Evolutionary conservation across 2,888 invertebrate genomes (phyloP).

Genomic region (Drosophila parthenogenetica): DNA sequence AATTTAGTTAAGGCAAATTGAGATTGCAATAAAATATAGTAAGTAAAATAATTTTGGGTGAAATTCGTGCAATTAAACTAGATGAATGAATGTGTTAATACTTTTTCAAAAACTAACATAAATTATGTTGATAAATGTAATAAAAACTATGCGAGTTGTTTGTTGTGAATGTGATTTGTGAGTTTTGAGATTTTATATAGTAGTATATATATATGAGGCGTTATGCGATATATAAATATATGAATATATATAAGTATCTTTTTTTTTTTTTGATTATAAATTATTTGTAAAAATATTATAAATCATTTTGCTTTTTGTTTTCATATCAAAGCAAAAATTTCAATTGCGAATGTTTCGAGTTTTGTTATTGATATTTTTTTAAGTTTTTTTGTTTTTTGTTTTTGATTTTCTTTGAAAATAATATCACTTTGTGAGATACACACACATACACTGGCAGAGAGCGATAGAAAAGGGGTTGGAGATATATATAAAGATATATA

Average conservation of each 20-base stretch:
- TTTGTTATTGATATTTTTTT: conserved; percentile 39
- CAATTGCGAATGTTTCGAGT: conserved; percentile 69
- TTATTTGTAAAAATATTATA: conserved; percentile 60
- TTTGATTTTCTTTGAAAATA: conserved; percentile 77
- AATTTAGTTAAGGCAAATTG: conserved; percentile 13
- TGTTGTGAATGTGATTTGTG: conserved; percentile 31
- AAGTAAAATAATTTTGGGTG: conserved; percentile 2
- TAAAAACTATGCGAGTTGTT: conserved; percentile 64
- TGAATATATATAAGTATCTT: conserved; percentile 11
- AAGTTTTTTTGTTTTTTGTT: conserved; percentile 38
- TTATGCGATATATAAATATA: conserved; percentile 30
- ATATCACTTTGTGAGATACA: conserved; percentile 65
- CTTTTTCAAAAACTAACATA: conserved; percentile 43
- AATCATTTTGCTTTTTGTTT: conserved; percentile 22
- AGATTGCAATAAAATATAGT: conserved; percentile 13
- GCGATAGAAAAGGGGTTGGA: not conserved
- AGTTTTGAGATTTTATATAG: conserved; percentile 27
- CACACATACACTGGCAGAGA: conserved; percentile 29
- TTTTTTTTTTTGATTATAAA: conserved; percentile 53
- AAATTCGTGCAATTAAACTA: conserved; percentile 5
- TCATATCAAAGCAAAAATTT: conserved; percentile 32
- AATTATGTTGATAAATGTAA: conserved; percentile 35
- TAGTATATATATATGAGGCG: conserved; percentile 32
- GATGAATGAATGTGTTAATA: conserved; percentile 55
- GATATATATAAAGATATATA: conserved; percentile 7